Evolutionary conservation across 2,797 vertebrate species (phyloP).

Genomic region (Nannoperca australis): DNA sequence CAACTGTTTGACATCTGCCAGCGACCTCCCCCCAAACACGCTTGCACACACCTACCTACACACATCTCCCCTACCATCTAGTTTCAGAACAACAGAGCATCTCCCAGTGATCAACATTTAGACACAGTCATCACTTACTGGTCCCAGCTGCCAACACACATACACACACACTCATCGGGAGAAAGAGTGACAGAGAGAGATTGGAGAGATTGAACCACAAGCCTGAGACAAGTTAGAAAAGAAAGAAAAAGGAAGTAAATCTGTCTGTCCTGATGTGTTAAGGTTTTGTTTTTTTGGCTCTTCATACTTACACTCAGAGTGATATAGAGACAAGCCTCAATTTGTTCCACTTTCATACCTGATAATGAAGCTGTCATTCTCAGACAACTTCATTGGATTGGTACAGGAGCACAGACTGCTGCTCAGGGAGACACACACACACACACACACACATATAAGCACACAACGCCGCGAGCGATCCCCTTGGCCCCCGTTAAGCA

Average conservation of each 20-base stretch:
- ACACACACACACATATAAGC: constrained; percentile 43
- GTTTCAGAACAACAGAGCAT: constrained; percentile 85
- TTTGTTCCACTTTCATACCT: constrained; percentile 99
- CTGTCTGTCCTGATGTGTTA: constrained; percentile 1
- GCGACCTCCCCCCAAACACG: constrained; percentile 47
- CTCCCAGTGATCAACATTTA: constrained; percentile 98
- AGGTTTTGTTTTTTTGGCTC: constrained; percentile 44
- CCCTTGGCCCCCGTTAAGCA: constrained; percentile 79
- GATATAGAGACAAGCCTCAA: constrained; percentile 93
- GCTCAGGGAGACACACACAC: constrained; percentile 60
- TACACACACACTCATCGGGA: constrained; percentile 41
- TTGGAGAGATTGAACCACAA: constrained; percentile 68
- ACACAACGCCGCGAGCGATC: constrained; percentile 63
- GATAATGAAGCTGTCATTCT: constrained; percentile 99
- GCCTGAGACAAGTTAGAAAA: constrained; percentile 54
- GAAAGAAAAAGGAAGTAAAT: background rate
- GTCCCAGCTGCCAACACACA: constrained; percentile 91
- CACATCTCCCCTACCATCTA: constrained; percentile 78
- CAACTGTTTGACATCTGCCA: constrained; percentile 86
- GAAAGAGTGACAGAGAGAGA: constrained; percentile 77
- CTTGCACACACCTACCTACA: constrained; percentile 43
- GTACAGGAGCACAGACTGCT: constrained; percentile 88
- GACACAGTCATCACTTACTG: constrained; percentile 98
- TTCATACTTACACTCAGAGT: constrained; percentile 58
- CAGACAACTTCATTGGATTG: constrained; percentile 96